Evolutionary conservation across 2,797 vertebrate species (phyloP).

Genomic region (Diplodus puntazzo): DNA sequence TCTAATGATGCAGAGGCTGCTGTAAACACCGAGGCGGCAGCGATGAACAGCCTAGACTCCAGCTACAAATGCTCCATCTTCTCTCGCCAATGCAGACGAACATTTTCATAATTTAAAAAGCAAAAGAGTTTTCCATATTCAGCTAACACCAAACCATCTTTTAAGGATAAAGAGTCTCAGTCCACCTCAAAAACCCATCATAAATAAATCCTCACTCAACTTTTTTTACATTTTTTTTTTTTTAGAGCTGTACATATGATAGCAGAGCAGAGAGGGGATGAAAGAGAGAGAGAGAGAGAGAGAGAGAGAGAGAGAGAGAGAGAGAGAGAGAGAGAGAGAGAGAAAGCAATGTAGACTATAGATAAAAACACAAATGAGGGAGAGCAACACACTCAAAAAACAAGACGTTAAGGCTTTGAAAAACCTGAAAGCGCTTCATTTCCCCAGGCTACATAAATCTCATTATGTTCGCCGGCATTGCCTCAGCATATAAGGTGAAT

Average conservation of each 20-base stretch:
- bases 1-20: slow-evolving; percentile 11
- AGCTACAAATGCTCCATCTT: slow-evolving; percentile 1
- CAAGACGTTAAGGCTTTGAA: slow-evolving; percentile 50
- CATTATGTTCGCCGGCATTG: slow-evolving; percentile 68
- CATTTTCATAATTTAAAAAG: not conserved
- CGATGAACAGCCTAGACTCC: not conserved
- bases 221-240: slow-evolving; percentile 15
- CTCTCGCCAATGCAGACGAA: not conserved
- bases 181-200: slow-evolving; percentile 48
- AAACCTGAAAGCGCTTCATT: slow-evolving; percentile 63
- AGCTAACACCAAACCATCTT: slow-evolving; percentile 15
- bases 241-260: slow-evolving; percentile 35
- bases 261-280: not conserved
- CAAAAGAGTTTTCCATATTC: slow-evolving; percentile 15
- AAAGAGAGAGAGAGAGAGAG: not conserved
- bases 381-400: slow-evolving; percentile 34
- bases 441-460: slow-evolving; percentile 68
- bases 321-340: no score
- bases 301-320: no score
- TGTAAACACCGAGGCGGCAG: slow-evolving; percentile 2
- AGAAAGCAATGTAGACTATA: slow-evolving; percentile 18
- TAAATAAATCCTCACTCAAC: slow-evolving; percentile 50
- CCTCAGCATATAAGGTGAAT: slow-evolving; percentile 62
- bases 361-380: slow-evolving; percentile 17
- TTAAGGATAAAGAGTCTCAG: slow-evolving; percentile 46